A percentile compares a stretch with the other conserved stretches of the same genome.
Conservation (phyloP, 2,113 vertebrate genomes). For the Myanophis thanlyinensis region DNA sequence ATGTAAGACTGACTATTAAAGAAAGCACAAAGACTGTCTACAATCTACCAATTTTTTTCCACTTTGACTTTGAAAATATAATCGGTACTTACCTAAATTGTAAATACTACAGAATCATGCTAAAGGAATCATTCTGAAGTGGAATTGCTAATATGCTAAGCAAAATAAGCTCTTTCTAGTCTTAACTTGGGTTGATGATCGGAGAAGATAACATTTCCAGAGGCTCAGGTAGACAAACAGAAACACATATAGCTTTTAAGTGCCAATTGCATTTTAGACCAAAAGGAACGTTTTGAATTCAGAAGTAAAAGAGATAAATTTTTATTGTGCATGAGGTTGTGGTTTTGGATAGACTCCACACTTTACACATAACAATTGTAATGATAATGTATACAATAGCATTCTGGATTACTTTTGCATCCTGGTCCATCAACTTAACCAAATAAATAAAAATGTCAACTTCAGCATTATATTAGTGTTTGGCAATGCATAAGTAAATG, state of each 20-base stretch:
- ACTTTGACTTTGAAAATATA: conserved; percentile 77
- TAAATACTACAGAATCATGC: conserved; percentile 74
- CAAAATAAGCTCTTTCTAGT: conserved; percentile 68
- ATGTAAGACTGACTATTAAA: conserved; percentile 64
- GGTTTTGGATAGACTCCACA: neutral
- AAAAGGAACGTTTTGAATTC: conserved; percentile 30
- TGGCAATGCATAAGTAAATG: neutral
- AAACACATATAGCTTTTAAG: conserved; percentile 24
- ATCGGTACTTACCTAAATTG: conserved; percentile 73
- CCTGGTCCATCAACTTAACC: neutral
- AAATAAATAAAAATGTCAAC: neutral
- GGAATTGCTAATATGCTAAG: conserved; percentile 69
- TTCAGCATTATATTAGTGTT: neutral
- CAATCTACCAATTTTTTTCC: conserved; percentile 76
- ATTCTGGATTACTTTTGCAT: neutral
- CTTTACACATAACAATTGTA: neutral
- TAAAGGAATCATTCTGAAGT: conserved; percentile 74
- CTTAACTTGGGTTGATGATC: conserved; percentile 66
- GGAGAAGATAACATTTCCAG: conserved; percentile 64
- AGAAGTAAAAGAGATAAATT: conserved; percentile 1
- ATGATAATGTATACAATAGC: neutral
- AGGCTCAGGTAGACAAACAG: conserved; percentile 26
- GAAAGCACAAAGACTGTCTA: conserved; percentile 66
- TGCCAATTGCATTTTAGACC: conserved; percentile 28
- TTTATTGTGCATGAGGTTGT: neutral